Evolutionary conservation across 2,888 invertebrate genomes (phyloP), one percentile per base, ranked within the genome.

Genomic region (Lucinisca nassula): DNA sequence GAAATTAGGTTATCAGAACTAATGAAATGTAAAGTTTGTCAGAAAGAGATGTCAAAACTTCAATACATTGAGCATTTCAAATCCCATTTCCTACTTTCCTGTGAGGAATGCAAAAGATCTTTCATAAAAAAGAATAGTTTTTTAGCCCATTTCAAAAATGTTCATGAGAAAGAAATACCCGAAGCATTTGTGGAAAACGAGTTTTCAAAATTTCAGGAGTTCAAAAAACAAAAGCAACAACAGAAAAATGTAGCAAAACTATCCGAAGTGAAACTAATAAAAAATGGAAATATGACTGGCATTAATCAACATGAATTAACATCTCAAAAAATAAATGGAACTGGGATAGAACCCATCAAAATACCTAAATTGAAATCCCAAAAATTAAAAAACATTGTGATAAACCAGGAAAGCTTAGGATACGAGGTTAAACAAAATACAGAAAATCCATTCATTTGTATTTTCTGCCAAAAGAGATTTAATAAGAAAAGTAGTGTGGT

Each of bases 21-120:
- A 67, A 1, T 67, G 17, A 30, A 85, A 24, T 90, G 90, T 85
- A 87, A 84, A 51, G 84, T 90, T n/a, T 90, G 90, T 85, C 85
- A 90, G 32, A 75, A 76, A n/a, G 85, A 87, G 70, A 78, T 90
- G 10, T 79, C 83, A 32, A 81, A 82, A 49, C 61, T 61, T 6
- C 72, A 85, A 27, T 82, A 85, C 35, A 82, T 85, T 27, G 58
- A 67, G 30, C 90, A 90, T 78, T 45, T 90, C 40, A 77, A 81
- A 12, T 73, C 75, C 6, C 90, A 90, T 72, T 74, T 73, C 12
- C 67, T 85, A 32, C 79, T 83, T 24, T 75, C 77, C 3, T 90
- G 90, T 70, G 85, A 87, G 27, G 84, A 85, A 58, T 90, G 90
- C 79, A 85, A 90, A 67, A 67, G 67, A 67, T 67, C 67, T 67